A percentile compares a stretch with the other conserved stretches of the same genome.
Evolutionary conservation across 2,888 invertebrate genomes (phyloP).

Genomic region (Gasteruption jaculator): DNA sequence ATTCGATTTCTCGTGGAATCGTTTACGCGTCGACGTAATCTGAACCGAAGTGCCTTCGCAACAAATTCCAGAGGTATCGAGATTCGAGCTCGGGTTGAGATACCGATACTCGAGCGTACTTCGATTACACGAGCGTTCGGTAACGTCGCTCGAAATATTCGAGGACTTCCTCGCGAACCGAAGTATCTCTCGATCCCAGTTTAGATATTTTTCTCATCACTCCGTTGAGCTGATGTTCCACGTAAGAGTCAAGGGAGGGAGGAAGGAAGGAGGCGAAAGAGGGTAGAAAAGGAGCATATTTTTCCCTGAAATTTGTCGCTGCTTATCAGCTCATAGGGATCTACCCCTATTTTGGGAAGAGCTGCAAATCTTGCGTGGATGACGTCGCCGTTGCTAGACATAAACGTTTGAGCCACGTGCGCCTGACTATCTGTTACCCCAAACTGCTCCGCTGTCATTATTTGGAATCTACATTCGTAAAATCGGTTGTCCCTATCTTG

Average conservation of each 20-base stretch:
- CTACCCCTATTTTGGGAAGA: conserved; percentile 53
- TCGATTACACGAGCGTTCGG: conserved; percentile 20
- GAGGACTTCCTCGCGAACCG: no score
- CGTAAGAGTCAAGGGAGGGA: conserved; percentile 39
- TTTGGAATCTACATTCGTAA: no score
- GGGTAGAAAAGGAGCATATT: conserved; percentile 42
- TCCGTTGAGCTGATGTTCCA: conserved; percentile 30
- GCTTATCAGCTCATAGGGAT: conserved; percentile 44
- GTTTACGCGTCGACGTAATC: no score
- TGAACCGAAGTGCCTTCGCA: conserved; percentile 8
- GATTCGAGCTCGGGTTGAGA: no score
- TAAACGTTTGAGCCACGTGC: conserved; percentile 36
- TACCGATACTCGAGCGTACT: neutral
- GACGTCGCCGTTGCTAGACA: no score
- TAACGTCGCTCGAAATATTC: conserved; percentile 30
- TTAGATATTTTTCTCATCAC: conserved; percentile 50
- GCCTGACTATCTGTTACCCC: no score
- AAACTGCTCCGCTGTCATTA: no score
- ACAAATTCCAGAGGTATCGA: no score
- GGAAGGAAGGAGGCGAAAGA: conserved; percentile 11
- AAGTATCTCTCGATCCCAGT: conserved; percentile 49
- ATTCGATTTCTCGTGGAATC: conserved; percentile 1
- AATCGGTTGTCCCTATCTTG: no score
- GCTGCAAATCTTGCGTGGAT: conserved; percentile 55
- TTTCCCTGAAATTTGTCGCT: conserved; percentile 49